Evolutionary conservation across 2,888 invertebrate genomes (phyloP).

Genomic region (Aphodius granarius): DNA sequence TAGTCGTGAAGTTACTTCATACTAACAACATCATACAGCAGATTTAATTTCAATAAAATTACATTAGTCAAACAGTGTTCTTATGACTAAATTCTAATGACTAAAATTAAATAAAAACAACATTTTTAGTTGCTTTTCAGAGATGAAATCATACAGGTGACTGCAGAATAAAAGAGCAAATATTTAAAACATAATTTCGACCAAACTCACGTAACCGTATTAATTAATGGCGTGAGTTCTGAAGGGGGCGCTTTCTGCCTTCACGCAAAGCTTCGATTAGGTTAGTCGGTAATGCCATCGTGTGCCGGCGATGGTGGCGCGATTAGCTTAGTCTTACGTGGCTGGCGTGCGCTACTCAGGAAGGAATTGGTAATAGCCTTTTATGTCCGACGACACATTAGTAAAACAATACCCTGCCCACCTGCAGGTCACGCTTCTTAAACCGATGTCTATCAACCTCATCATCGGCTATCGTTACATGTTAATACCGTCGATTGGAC

Average conservation of each 20-base stretch:
- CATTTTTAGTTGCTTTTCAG: too few relatives aligned
- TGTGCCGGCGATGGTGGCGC: slow-evolving; percentile 32
- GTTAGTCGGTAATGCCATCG: slow-evolving; percentile 37
- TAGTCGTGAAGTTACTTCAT: too few relatives aligned
- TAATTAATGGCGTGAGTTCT: slow-evolving; percentile 41
- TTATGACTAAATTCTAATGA: too few relatives aligned
- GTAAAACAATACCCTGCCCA: slow-evolving; percentile 38
- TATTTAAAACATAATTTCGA: slow-evolving; percentile 42
- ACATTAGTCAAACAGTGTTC: too few relatives aligned
- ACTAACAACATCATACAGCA: too few relatives aligned
- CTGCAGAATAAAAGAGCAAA: slow-evolving; percentile 35
- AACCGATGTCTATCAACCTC: background rate
- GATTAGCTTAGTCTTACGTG: slow-evolving; percentile 16
- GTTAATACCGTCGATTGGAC: background rate
- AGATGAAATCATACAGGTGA: background rate
- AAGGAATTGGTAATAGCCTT: slow-evolving; percentile 42
- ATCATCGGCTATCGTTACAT: background rate
- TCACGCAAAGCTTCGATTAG: slow-evolving; percentile 43
- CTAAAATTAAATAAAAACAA: too few relatives aligned
- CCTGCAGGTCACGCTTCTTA: background rate
- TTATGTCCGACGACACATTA: slow-evolving; percentile 39
- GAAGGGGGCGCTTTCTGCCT: slow-evolving; percentile 26
- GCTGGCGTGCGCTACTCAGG: slow-evolving; percentile 30
- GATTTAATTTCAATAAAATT: too few relatives aligned
- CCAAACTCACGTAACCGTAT: slow-evolving; percentile 38